Evolutionary conservation across 2,113 vertebrate species (phyloP), one percentile per base, ranked within the genome.

Genomic region (Coptodon bakossiorum): DNA sequence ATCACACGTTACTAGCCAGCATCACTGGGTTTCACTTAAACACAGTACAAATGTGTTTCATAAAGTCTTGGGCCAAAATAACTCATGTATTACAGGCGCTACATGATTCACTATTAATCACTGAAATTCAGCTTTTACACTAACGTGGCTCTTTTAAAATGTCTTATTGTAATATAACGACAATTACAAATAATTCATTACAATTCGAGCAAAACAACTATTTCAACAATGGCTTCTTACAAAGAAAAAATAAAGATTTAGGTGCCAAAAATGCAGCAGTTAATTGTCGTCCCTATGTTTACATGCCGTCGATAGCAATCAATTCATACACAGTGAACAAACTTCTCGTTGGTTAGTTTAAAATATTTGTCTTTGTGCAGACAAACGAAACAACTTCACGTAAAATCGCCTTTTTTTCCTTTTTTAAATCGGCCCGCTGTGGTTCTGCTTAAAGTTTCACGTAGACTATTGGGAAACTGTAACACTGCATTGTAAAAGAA

Each of bases 221-320:
- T 91, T 81, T 87, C 6, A 84, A 94, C 90, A 91, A 90, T 84
- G 87, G 63, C 82, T 90, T 87, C 71, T 83, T 85, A 90, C 68
- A 91, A 91, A 91, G 24, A 71, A 88, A 88, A 73, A 45, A 78
- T 52, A 78, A 82, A 57, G 24, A 66, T 53, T 76, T 24, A 48
- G 57, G 36, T 82, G 73, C 81, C 78, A 84, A 90, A 86, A 61
- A 86, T 29, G 83, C 48, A 73, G 50, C 61, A 17, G 12, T 50
- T 63, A 81, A 36, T 31, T 14, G 43, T 66, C 34, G 40, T 80
- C 43, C 11, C 80, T 54, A 86, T 45, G 73, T 78, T 91, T 78
- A 85, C 83, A 86, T 85, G 78, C 88, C 54, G 38, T 89, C 5
- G 38, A 86, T 71, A 86, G 38, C 56, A 45, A 73, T 88, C 59